Conservation (phyloP, 1,140 invertebrate genomes). For the Nasonia longicornis region DNA sequence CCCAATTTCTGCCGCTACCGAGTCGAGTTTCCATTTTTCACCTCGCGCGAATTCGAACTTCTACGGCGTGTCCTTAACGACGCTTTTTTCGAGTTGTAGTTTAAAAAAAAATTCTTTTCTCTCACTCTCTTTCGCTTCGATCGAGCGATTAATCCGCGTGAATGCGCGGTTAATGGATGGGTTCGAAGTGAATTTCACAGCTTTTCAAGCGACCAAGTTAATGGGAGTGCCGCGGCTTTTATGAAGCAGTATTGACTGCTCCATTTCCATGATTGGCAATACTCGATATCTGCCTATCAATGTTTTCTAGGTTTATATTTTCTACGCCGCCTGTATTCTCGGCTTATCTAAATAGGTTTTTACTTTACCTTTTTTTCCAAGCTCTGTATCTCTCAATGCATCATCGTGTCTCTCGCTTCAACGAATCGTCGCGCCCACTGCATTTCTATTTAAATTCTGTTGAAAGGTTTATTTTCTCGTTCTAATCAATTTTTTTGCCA, state of each 20-base stretch:
- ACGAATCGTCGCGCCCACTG: no score
- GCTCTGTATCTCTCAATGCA: neutral
- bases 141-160: neutral
- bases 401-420: no score
- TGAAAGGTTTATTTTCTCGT: no score
- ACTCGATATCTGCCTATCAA: neutral
- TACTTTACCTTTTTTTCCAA: neutral
- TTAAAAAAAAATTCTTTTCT: no score
- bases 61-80: no score
- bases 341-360: neutral
- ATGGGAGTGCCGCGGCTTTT: constrained; percentile 28
- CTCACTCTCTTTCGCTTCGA: no score
- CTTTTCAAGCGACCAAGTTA: neutral
- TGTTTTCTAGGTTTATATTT: neutral
- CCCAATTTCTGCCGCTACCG: neutral
- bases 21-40: no score
- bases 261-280: constrained; percentile 21
- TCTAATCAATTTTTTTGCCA: no score
- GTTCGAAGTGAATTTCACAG: neutral
- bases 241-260: neutral
- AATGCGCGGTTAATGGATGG: neutral
- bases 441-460: no score
- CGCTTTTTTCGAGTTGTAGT: no score
- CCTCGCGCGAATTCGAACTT: no score
- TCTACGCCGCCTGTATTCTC: no score